Evolutionary conservation across 2,888 invertebrate species (phyloP).

Genomic region (Melolontha melolontha): DNA sequence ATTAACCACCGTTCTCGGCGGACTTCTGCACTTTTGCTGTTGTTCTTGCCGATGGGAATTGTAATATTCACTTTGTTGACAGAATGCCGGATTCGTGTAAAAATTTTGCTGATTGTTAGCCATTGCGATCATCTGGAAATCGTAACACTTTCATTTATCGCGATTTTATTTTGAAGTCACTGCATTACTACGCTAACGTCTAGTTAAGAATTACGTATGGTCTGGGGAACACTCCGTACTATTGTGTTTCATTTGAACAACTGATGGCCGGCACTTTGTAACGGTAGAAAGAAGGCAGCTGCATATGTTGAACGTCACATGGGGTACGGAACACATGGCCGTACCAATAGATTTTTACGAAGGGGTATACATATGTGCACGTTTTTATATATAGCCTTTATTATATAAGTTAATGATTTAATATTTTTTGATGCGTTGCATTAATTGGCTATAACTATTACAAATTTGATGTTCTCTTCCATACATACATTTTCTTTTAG

Average conservation of each 20-base stretch:
- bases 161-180: conserved; percentile 13
- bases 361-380: conserved; percentile 25
- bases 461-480: not conserved
- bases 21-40: conserved; percentile 43
- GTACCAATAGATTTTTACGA: conserved; percentile 20
- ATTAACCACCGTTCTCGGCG: conserved; percentile 41
- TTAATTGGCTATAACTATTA: not conserved
- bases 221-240: conserved; percentile 20
- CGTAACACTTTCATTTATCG: conserved; percentile 13
- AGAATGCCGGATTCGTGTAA: conserved; percentile 85
- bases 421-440: not conserved
- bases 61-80: conserved; percentile 79
- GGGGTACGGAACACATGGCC: conserved; percentile 48
- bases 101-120: conserved; percentile 65
- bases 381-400: conserved; percentile 11
- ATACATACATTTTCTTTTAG: too few species aligned
- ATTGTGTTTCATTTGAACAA: conserved; percentile 40
- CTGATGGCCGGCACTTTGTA: conserved; percentile 51
- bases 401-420: not conserved
- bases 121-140: conserved; percentile 47
- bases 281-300: conserved; percentile 57
- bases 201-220: not conserved
- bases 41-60: conserved; percentile 54
- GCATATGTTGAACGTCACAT: conserved; percentile 64
- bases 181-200: conserved; percentile 19